Evolutionary conservation across 2,888 invertebrate species (phyloP), one percentile per base, ranked within the genome.

Genomic region (Epinotia demarniana): DNA sequence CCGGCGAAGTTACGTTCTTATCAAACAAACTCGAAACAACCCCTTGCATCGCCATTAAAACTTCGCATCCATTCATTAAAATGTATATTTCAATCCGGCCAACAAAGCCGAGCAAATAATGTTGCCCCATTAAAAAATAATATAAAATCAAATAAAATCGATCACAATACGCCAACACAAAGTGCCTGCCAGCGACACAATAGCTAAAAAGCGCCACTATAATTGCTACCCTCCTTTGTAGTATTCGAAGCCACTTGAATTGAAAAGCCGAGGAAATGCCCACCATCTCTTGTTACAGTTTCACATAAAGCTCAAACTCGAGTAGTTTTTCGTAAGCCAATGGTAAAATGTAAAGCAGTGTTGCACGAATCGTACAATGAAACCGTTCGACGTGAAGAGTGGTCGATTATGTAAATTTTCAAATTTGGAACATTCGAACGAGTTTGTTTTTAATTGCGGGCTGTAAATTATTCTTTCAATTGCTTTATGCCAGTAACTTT

Each of bases 351-450:
- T 72, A 67, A 62, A 67, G 9, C 67, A 67, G 71, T 66, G 19
- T 72, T 75, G 61, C 57, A 71, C 33, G 75, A 67, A 75, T 33
- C 67, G 67, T 67, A 75, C 75, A 75, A 75, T 75, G 75, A 75
- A 67, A 75, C 71, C 71, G 75, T 75, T 75, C 66, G 75, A 75
- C 55, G 75, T 60, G 75, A 75, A 75, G 73, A 73, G 75, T 75
- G 75, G 75, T 75, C 75, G 75, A 75, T 75, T 75, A 75, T 75
- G 75, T 75, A 75, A 75, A 75, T 75, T 75, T 75, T 75, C 46
- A 55, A 75, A 75, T 72, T 75, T 72, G 61, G 71, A 72, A 75
- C 71, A 71, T 72, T 75, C 64, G 75, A 71, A 75, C 64, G 75
- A 64, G 70, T 75, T 71, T 71, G 70, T 64, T 75, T 71, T 75